A percentile compares a stretch with the other conserved stretches of the same genome.
phyloP scores from a whole-genome alignment of 2,113 vertebrate genomes.

The Oostethus manadensis region DNA sequence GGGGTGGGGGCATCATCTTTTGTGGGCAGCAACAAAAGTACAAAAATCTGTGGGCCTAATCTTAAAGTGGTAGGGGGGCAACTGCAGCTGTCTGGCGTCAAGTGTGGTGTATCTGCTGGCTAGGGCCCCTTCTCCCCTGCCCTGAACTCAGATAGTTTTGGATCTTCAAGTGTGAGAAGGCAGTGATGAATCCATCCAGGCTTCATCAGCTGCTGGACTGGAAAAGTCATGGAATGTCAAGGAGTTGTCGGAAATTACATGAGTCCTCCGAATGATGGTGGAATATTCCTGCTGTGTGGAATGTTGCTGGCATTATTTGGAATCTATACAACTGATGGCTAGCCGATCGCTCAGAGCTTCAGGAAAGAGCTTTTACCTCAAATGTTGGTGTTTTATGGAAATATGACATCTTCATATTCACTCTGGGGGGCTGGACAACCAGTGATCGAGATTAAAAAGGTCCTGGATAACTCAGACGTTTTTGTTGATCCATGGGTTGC shows the following conservation, averaged over 20 bases:
- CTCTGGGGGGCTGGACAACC: background rate
- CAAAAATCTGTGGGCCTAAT: slow-evolving; percentile 53
- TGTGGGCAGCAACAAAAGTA: slow-evolving; percentile 54
- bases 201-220: no score
- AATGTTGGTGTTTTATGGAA: background rate
- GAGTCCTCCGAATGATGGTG: background rate
- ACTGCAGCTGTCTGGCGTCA: slow-evolving; percentile 50
- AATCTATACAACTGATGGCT: background rate
- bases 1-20: slow-evolving; percentile 52
- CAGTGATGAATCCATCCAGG: no score
- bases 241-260: no score
- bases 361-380: background rate
- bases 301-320: background rate
- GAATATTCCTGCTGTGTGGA: background rate
- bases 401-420: background rate
- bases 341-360: background rate
- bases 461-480: background rate
- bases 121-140: slow-evolving; percentile 5
- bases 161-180: no score
- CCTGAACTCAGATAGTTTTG: background rate
- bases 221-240: no score
- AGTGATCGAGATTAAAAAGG: no score
- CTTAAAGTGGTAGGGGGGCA: slow-evolving; percentile 25
- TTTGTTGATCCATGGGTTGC: background rate
- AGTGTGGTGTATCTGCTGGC: slow-evolving; percentile 38